A percentile compares a stretch with the other conserved stretches of the same genome.
These are phyloP conservation scores for Zeuzera pyrina DNA, from an alignment of 2,888 invertebrate species.

Conservation along the genomic window DNA sequence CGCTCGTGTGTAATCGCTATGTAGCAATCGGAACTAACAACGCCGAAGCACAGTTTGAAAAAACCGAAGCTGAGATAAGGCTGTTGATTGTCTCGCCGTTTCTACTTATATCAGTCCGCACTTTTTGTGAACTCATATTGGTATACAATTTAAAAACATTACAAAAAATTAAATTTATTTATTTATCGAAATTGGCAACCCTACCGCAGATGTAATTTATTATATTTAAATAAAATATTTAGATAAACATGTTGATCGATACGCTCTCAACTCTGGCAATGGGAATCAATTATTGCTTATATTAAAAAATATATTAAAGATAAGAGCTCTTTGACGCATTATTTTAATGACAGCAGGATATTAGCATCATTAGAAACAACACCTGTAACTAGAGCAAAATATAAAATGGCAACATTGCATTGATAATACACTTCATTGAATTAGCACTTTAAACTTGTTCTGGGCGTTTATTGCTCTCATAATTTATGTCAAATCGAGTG, in stretches of 20 bases:
- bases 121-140: constrained; percentile 11
- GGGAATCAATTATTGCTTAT: constrained; percentile 30
- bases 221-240: constrained; percentile 22
- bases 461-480: no score
- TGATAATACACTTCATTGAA: no score
- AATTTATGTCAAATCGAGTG: no score
- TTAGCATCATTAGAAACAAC: not conserved
- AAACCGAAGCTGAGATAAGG: constrained; percentile 32
- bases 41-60: constrained; percentile 31
- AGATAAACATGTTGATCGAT: constrained; percentile 51
- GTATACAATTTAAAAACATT: no score
- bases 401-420: no score
- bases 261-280: constrained; percentile 31
- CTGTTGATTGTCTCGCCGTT: constrained; percentile 32
- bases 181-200: constrained; percentile 25
- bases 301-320: constrained; percentile 38
- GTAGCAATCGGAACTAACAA: constrained; percentile 51
- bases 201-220: constrained; percentile 29
- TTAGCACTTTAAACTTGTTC: no score
- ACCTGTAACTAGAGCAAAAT: not conserved
- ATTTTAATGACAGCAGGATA: constrained; percentile 40
- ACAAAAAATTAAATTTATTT: not conserved
- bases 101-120: constrained; percentile 36
- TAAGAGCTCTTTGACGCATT: constrained; percentile 44
- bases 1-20: constrained; percentile 40